phyloP scores from a whole-genome alignment of 92 coral and sea anemone genomes.

The Heliopora coerulea region DNA sequence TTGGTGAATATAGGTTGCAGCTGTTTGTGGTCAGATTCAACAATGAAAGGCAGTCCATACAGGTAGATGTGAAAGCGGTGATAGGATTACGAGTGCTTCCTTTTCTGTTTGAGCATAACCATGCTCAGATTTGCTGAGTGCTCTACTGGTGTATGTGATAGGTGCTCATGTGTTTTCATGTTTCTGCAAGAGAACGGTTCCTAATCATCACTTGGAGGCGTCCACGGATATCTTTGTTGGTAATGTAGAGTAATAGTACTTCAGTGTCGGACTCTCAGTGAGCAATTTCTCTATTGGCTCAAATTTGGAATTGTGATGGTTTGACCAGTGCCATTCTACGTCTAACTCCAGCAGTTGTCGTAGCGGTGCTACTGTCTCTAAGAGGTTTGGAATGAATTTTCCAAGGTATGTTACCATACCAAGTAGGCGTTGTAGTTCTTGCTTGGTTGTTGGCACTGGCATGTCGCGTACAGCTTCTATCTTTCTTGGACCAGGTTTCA shows the following conservation, averaged over 20 bases:
- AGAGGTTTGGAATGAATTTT: constrained; percentile 27
- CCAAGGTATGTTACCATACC: constrained; percentile 40
- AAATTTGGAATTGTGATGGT: neutral
- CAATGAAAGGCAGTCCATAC: constrained; percentile 2
- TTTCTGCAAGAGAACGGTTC: constrained; percentile 32
- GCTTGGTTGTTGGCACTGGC: constrained; percentile 12
- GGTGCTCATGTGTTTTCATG: neutral
- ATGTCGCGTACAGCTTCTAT: constrained; percentile 13
- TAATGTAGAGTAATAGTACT: neutral
- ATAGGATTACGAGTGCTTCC: no score
- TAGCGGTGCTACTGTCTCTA: constrained; percentile 1
- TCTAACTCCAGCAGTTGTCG: constrained; percentile 17
- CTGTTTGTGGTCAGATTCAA: neutral
- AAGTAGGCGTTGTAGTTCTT: constrained; percentile 21
- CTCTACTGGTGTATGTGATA: neutral
- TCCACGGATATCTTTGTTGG: neutral
- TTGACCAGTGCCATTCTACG: constrained; percentile 8
- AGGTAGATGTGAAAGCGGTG: constrained; percentile 4
- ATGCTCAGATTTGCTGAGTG: neutral
- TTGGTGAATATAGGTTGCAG: neutral
- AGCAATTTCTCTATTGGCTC: neutral
- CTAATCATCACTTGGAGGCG: constrained; percentile 4
- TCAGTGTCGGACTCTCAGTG: neutral
- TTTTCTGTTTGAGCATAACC: constrained; percentile 7
- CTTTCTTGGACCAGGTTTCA: constrained; percentile 25